Base-by-base conservation (phyloP, 2,113 vertebrate genomes). In the Syngnathoides biaculeatus region DNA sequence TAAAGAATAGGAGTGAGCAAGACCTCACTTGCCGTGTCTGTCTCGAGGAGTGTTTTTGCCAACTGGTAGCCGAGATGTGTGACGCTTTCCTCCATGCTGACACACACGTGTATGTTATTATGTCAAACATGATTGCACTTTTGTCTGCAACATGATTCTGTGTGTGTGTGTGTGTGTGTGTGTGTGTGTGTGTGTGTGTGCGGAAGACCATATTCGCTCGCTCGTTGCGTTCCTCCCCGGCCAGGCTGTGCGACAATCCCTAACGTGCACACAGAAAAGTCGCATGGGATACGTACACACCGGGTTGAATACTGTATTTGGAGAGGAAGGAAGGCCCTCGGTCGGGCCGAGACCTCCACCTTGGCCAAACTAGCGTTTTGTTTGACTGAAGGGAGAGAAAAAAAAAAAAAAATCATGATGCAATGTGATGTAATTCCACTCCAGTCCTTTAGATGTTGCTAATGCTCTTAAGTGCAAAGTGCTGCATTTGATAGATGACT, bases 1-100 rank as follows among this genome's bases (percentile, higher is more conserved):
- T 47, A 47, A 19, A 15, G 14, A 5, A 47, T 47, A 47, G 5
- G 24, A 24, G 3, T 12, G 9, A 53, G 6, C 30, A 35, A 35
- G 4, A 35, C 30, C 30, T 35, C 30, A 35, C 2, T 35, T 10
- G 13, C 3, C n/a, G n/a, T n/a, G n/a, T 53, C 50, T 22, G n/a
- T 24, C 20, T 22, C 24, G 45, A 20, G 48, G 48, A 50, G 19
- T 9, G 19, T 50, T 8, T n/a, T 24, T 26, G 75, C 82, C 74
- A 79, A 80, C 62, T 55, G 72, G 79, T 80, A 81, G 84, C 79
- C 61, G 30, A 61, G 70, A 75, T 78, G 48, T 73, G 70, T 73
- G 68, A 84, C 39, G 74, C 68, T 73, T 73, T 74, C 59, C 30
- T 11, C 68, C 68, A 60, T 75, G 70, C 67, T 65, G 67, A 69